Conservation (phyloP, 2,113 vertebrate genomes). For the Tupaia tana region DNA sequence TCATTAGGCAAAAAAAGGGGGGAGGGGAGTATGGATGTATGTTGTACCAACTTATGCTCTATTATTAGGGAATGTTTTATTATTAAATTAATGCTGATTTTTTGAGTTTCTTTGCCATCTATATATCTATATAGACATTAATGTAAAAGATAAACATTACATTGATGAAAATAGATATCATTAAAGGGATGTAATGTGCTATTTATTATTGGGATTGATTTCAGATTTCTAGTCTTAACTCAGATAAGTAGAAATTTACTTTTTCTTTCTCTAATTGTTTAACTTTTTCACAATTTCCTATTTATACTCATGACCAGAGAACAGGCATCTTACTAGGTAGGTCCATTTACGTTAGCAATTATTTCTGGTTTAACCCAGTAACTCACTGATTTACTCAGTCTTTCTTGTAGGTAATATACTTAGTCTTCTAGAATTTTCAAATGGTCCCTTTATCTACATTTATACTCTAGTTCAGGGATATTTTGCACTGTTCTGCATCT, state of each 20-base stretch:
- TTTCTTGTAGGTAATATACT: neutral
- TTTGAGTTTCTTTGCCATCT: neutral
- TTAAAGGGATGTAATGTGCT: neutral
- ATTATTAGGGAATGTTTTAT: neutral
- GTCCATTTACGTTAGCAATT: neutral
- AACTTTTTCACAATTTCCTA: neutral
- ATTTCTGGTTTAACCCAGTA: neutral
- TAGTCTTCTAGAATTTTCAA: conserved; percentile 7
- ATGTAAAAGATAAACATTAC: neutral
- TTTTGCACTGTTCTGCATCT: neutral
- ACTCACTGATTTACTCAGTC: neutral
- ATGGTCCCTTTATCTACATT: neutral
- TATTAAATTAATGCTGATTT: neutral
- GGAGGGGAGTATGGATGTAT: neutral
- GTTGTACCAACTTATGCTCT: neutral
- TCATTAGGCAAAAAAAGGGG: neutral
- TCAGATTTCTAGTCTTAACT: neutral
- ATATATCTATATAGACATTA: neutral
- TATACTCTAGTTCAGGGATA: neutral
- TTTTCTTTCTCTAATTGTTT: neutral
- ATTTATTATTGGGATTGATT: neutral
- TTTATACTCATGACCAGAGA: neutral
- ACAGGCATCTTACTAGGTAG: neutral
- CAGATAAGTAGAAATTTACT: neutral
- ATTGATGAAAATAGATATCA: neutral